These are phyloP conservation scores for Drosophila simulans DNA, from an alignment of 1,140 invertebrate genomes.

Conservation along the genomic window DNA sequence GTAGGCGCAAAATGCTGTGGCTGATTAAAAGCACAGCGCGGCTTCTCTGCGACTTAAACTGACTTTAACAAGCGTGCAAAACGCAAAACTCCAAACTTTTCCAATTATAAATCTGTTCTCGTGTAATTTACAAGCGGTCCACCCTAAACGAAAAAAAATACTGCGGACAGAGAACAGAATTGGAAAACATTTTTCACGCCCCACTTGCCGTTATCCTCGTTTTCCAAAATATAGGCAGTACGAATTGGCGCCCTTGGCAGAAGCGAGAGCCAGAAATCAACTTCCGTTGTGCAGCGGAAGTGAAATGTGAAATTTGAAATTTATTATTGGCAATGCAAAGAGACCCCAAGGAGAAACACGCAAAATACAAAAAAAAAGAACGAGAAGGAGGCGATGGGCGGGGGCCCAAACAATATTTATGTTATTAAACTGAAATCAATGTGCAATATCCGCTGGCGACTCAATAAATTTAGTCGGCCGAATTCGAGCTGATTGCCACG, in stretches of 20 bases:
- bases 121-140: conserved; percentile 49
- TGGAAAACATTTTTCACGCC: conserved; percentile 61
- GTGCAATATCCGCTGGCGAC: conserved; percentile 61
- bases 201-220: conserved; percentile 30
- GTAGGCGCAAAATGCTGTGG: conserved; percentile 15
- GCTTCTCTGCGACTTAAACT: background rate
- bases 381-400: background rate
- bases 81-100: conserved; percentile 47
- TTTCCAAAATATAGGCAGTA: conserved; percentile 42
- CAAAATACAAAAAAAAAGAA: conserved; percentile 1
- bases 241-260: conserved; percentile 28
- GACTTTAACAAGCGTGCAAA: conserved; percentile 30
- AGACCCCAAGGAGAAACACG: conserved; percentile 17
- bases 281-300: conserved; percentile 67
- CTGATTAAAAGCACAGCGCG: background rate
- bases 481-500: conserved; percentile 30
- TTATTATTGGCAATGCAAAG: conserved; percentile 62
- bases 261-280: conserved; percentile 48
- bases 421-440: conserved; percentile 68
- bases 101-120: conserved; percentile 60
- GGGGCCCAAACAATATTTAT: conserved; percentile 54
- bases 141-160: background rate
- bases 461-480: conserved; percentile 59
- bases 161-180: conserved; percentile 18
- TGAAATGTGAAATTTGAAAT: conserved; percentile 76